Evolutionary conservation across 2,113 vertebrate species (phyloP).

Genomic region (Casuarius casuarius): DNA sequence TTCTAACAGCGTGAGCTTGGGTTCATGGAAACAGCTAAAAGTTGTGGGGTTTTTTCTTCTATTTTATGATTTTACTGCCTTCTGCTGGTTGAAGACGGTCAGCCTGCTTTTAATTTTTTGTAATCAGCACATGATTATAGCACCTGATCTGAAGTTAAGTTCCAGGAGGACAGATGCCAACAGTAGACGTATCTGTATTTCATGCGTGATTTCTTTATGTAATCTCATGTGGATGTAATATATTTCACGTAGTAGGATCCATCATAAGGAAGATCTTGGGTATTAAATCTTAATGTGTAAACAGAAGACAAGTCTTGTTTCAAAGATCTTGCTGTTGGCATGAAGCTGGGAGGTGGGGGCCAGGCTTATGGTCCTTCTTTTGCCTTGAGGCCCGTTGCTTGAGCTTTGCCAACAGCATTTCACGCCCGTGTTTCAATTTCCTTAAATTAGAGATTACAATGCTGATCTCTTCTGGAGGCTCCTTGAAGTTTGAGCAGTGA

Average conservation of each 20-base stretch:
- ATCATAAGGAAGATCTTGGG: not conserved
- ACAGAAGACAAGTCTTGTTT: not conserved
- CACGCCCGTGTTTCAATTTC: not conserved
- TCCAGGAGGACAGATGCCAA: not conserved
- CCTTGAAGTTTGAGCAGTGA: not conserved
- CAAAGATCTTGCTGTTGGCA: not conserved
- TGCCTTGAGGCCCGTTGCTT: not conserved
- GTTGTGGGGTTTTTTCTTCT: not conserved
- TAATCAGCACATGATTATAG: not conserved
- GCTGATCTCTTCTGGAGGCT: not conserved
- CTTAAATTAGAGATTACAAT: no score
- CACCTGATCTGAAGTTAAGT: not conserved
- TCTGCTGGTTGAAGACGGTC: constrained; percentile 44
- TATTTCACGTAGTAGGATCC: not conserved
- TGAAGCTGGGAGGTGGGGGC: not conserved
- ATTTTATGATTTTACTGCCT: constrained; percentile 63
- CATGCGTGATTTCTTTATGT: rapidly evolving
- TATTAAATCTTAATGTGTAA: not conserved
- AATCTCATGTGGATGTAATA: not conserved
- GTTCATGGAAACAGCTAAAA: not conserved
- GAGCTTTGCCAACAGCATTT: not conserved
- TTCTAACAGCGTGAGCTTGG: not conserved
- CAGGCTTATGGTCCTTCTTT: not conserved
- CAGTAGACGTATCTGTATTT: not conserved
- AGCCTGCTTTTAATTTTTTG: not conserved